phyloP scores from a whole-genome alignment of 1,140 invertebrate genomes.

The Drosophila tsacasi region DNA sequence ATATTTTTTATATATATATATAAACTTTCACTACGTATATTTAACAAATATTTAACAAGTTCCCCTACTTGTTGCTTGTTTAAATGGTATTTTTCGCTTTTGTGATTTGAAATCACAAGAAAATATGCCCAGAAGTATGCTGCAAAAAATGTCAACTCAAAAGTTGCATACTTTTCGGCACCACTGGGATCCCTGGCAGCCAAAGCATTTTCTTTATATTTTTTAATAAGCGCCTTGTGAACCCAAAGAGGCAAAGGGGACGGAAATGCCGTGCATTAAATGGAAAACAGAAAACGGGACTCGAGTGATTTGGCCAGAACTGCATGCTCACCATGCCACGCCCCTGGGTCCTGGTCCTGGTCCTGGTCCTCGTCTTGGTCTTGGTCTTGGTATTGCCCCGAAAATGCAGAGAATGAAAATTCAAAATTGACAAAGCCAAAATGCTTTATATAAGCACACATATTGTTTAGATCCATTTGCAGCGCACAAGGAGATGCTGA shows the following conservation, averaged over 20 bases:
- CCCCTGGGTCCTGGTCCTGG: background rate
- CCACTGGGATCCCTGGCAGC: background rate
- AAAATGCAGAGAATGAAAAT: slow-evolving; percentile 53
- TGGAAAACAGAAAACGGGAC: slow-evolving; percentile 10
- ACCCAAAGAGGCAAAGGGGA: slow-evolving; percentile 5
- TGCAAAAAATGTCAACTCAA: background rate
- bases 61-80: background rate
- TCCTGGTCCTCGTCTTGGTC: background rate
- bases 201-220: slow-evolving; percentile 8
- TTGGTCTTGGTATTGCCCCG: background rate
- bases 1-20: no score
- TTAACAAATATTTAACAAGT: background rate
- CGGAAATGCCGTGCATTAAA: slow-evolving; percentile 15
- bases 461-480: slow-evolving; percentile 53
- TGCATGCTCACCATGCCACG: slow-evolving; percentile 15
- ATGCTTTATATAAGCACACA: slow-evolving; percentile 69
- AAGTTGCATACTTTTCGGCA: background rate
- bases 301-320: slow-evolving; percentile 36
- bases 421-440: slow-evolving; percentile 78
- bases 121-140: background rate
- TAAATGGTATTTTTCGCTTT: background rate
- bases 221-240: slow-evolving; percentile 22
- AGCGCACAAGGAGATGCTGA: slow-evolving; percentile 6
- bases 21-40: no score
- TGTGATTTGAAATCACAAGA: background rate